These are phyloP conservation scores for Sakesphorus luctuosus DNA, from an alignment of 2,113 vertebrate species.

Conservation along the genomic window DNA sequence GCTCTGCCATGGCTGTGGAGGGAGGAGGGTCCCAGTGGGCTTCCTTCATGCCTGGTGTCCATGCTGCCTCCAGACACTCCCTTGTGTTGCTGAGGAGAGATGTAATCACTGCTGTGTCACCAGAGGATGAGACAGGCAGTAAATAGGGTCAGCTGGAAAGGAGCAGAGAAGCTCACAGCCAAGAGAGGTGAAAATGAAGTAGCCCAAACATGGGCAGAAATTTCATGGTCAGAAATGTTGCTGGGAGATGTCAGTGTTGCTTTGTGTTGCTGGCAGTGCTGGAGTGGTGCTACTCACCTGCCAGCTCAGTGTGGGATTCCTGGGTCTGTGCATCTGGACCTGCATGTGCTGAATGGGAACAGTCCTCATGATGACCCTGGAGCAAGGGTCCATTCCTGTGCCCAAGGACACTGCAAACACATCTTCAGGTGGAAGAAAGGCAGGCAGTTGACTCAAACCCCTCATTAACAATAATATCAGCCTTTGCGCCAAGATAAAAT, in stretches of 20 bases:
- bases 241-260: fast-evolving
- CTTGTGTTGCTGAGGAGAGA: fast-evolving
- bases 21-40: background rate
- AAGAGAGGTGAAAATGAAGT: background rate
- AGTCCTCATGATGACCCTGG: background rate
- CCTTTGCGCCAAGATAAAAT: too few species aligned
- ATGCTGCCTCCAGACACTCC: background rate
- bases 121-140: background rate
- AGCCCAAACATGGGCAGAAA: background rate
- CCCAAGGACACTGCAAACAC: background rate
- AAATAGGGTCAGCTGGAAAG: background rate
- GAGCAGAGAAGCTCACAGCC: background rate
- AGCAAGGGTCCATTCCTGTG: fast-evolving
- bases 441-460: fast-evolving
- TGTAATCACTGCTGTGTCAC: fast-evolving
- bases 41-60: background rate
- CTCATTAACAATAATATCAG: too few species aligned
- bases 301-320: fast-evolving
- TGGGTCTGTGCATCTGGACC: fast-evolving
- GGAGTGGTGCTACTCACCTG: fast-evolving
- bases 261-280: background rate
- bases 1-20: background rate
- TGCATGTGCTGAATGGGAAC: fast-evolving
- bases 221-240: fast-evolving
- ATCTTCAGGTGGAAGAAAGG: background rate